These are phyloP conservation scores for Cervus canadensis DNA, from an alignment of 2,113 vertebrate species.

Conservation along the genomic window DNA sequence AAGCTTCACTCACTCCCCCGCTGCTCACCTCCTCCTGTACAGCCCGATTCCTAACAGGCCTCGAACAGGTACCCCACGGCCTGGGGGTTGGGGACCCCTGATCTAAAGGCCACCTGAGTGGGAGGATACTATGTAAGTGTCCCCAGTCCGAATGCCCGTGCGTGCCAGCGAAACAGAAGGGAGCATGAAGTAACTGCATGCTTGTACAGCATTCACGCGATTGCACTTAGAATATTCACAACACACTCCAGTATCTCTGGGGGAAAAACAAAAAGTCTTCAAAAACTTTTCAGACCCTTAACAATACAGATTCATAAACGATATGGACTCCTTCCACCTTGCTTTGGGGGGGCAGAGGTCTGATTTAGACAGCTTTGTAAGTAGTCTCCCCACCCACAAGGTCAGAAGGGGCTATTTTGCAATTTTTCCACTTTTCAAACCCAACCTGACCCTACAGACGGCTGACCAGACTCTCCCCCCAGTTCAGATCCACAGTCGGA, in stretches of 20 bases:
- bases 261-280: background rate
- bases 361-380: background rate
- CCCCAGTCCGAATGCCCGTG: rapidly evolving
- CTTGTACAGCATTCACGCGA: rapidly evolving
- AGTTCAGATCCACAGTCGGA: background rate
- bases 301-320: background rate
- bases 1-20: background rate
- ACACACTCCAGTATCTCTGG: rapidly evolving
- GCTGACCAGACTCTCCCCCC: background rate
- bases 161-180: background rate
- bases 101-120: background rate
- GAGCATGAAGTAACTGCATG: rapidly evolving
- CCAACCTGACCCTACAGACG: background rate
- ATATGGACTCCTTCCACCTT: too few species aligned
- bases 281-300: background rate
- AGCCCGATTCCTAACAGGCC: background rate
- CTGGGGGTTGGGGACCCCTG: background rate
- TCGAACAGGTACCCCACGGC: background rate
- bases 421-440: background rate
- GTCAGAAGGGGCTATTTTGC: background rate
- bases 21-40: background rate
- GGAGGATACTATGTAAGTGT: background rate
- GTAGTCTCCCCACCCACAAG: background rate
- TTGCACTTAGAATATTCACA: background rate
- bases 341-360: background rate